A percentile compares a stretch with the other conserved stretches of the same genome.
phyloP scores from a whole-genome alignment of 2,888 invertebrate genomes.

The Druceiella hillmani region DNA sequence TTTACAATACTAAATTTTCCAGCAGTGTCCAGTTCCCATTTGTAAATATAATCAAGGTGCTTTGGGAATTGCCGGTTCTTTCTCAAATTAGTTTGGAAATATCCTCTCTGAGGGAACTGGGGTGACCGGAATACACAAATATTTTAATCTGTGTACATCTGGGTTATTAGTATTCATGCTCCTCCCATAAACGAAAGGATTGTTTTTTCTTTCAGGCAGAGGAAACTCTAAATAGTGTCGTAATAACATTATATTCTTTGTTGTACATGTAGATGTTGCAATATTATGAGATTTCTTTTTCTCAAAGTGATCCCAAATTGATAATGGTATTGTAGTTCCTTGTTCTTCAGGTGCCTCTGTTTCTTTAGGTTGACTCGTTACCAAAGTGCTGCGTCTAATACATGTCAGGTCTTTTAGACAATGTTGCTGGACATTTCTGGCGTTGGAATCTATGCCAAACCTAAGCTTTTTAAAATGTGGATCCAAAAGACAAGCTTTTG shows the following conservation, averaged over 20 bases:
- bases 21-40: too few relatives aligned
- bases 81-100: too few relatives aligned
- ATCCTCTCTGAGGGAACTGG: too few relatives aligned
- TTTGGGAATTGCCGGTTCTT: too few relatives aligned
- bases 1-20: too few relatives aligned
- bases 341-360: constrained; percentile 10
- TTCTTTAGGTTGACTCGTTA: too few relatives aligned
- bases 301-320: constrained; percentile 12
- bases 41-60: too few relatives aligned
- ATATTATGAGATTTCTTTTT: constrained; percentile 13
- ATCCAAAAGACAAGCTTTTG: too few relatives aligned
- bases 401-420: constrained; percentile 14
- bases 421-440: constrained; percentile 13
- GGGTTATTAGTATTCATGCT: constrained; percentile 16
- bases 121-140: too few relatives aligned
- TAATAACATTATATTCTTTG: constrained; percentile 14
- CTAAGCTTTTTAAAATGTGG: too few relatives aligned
- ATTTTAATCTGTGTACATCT: too few relatives aligned
- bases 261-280: constrained; percentile 13
- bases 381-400: constrained; percentile 12
- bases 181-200: constrained; percentile 15
- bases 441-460: too few relatives aligned
- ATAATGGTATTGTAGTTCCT: constrained; percentile 15
- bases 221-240: constrained; percentile 13
- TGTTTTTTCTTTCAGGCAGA: constrained; percentile 12